Conservation (phyloP, 2,113 vertebrate genomes). For the Calyptommatus sinebrachiatus region DNA sequence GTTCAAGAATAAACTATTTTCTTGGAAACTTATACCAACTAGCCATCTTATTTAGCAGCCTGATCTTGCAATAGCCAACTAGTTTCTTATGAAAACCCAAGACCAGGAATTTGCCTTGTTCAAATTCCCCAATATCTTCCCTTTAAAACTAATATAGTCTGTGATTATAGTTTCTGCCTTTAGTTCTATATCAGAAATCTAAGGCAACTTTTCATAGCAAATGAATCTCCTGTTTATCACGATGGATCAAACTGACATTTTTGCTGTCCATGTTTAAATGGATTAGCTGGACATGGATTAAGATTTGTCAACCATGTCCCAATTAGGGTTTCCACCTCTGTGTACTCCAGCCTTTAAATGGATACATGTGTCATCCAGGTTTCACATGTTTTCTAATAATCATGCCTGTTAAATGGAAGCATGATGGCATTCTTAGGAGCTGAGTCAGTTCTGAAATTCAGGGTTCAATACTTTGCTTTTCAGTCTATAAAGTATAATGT, state of each 20-base stretch:
- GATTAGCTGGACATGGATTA: not conserved
- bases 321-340: not conserved
- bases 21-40: no score
- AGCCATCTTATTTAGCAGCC: no score
- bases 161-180: not conserved
- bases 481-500: not conserved
- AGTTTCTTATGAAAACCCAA: no score
- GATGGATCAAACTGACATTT: not conserved
- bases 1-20: no score
- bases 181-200: not conserved
- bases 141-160: no score
- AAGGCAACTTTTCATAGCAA: not conserved
- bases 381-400: not conserved
- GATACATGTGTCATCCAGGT: not conserved
- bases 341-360: not conserved
- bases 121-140: no score
- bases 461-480: not conserved
- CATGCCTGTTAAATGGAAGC: not conserved
- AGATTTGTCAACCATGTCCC: not conserved
- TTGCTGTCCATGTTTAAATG: not conserved
- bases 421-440: not conserved
- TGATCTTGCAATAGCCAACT: no score
- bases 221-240: not conserved
- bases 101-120: no score
- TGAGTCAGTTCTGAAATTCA: not conserved